Conservation (phyloP, 1,140 invertebrate genomes). For the Bursaphelenchus mucronatus region DNA sequence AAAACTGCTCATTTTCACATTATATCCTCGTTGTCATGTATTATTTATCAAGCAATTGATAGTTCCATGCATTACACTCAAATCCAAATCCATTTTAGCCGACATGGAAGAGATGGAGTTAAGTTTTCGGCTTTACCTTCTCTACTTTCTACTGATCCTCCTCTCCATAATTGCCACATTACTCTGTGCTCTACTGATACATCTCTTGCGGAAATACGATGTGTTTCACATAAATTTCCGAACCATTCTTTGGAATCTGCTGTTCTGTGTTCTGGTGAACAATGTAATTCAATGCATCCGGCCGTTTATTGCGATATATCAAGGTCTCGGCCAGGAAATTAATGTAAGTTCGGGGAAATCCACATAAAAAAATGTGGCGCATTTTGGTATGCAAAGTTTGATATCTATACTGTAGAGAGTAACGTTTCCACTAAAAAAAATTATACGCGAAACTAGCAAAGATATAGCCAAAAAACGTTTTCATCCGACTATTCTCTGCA, state of each 20-base stretch:
- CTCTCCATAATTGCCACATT: slow-evolving; percentile 6
- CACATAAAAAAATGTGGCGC: no score
- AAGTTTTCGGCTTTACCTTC: slow-evolving; percentile 9
- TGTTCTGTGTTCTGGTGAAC: slow-evolving; percentile 19
- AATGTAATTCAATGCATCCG: slow-evolving; percentile 13
- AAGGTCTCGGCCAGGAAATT: background rate
- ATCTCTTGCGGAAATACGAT: slow-evolving; percentile 18
- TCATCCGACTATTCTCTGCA: no score
- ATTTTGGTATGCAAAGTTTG: no score
- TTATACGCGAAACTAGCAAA: background rate
- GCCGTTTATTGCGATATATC: slow-evolving; percentile 2
- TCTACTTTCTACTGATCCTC: slow-evolving; percentile 7
- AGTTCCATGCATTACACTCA: no score
- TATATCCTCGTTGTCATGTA: no score
- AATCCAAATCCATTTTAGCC: no score
- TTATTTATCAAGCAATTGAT: no score
- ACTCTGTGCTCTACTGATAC: slow-evolving; percentile 12
- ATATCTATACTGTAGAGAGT: no score
- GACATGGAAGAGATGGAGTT: background rate
- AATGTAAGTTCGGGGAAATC: background rate
- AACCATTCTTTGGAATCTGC: slow-evolving; percentile 24
- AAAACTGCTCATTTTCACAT: no score
- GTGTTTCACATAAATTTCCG: slow-evolving; percentile 27
- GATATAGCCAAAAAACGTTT: background rate
- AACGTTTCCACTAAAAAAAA: no score